Percentiles rank a stretch among this genome's conserved stretches.
Conservation (phyloP, 2,888 invertebrate species). For the Nycteola revayana region DNA sequence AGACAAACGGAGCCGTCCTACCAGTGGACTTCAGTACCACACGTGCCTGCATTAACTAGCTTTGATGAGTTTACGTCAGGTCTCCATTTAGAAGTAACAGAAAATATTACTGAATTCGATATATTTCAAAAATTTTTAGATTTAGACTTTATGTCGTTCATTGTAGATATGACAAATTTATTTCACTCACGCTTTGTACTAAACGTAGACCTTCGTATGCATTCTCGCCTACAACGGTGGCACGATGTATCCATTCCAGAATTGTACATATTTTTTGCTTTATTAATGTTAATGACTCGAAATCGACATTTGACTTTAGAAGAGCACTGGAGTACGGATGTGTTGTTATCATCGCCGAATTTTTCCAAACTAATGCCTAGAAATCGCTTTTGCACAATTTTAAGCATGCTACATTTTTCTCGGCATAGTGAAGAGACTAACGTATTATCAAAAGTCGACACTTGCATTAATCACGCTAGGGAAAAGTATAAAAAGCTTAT, state of each 20-base stretch:
- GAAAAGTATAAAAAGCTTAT: slow-evolving; percentile 13
- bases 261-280: slow-evolving; percentile 16
- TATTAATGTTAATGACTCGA: slow-evolving; percentile 19
- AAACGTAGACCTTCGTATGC: slow-evolving; percentile 11
- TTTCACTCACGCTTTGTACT: slow-evolving; percentile 12
- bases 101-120: slow-evolving; percentile 14
- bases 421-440: slow-evolving; percentile 11
- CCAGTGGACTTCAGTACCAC: slow-evolving; percentile 14
- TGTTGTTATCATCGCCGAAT: slow-evolving; percentile 13
- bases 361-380: slow-evolving; percentile 18
- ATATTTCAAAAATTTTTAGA: slow-evolving; percentile 11
- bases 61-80: slow-evolving; percentile 15
- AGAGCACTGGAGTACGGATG: slow-evolving; percentile 23
- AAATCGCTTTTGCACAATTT: slow-evolving; percentile 21
- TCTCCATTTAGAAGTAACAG: slow-evolving; percentile 11
- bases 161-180: slow-evolving; percentile 9
- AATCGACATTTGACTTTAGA: slow-evolving; percentile 15
- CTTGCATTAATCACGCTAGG: slow-evolving; percentile 12
- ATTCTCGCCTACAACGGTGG: slow-evolving; percentile 18
- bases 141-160: slow-evolving; percentile 10
- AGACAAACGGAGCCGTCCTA: slow-evolving; percentile 14
- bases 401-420: slow-evolving; percentile 19
- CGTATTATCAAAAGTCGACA: slow-evolving; percentile 10
- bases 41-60: slow-evolving; percentile 13
- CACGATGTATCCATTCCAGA: slow-evolving; percentile 15